Percentiles rank a stretch among this genome's conserved stretches.
Conservation (phyloP, 1,140 invertebrate genomes). For the Drosophila guanche region DNA sequence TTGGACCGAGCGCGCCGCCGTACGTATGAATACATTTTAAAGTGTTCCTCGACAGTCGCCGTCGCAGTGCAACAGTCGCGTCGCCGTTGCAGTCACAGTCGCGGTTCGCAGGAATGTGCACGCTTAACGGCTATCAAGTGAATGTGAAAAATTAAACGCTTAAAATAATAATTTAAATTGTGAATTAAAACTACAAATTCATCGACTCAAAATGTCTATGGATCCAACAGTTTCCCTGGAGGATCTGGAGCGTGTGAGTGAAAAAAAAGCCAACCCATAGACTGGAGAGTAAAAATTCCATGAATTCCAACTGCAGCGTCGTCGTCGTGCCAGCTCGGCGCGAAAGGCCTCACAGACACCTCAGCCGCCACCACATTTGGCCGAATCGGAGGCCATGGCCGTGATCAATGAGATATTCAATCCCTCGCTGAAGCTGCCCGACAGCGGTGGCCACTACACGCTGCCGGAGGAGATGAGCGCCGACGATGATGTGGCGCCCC, state of each 20-base stretch:
- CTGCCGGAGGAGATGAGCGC: slow-evolving; percentile 85
- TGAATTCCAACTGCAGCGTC: slow-evolving; percentile 47
- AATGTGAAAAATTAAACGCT: too few relatives aligned
- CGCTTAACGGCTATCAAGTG: too few relatives aligned
- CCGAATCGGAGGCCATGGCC: slow-evolving; percentile 80
- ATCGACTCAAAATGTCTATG: slow-evolving; percentile 65
- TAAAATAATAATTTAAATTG: not conserved
- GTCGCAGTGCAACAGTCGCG: slow-evolving; percentile 20
- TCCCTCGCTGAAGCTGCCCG: slow-evolving; percentile 74
- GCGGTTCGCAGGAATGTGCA: slow-evolving; percentile 6
- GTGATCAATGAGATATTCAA: slow-evolving; percentile 84
- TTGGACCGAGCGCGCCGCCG: slow-evolving; percentile 64
- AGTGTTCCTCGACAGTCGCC: slow-evolving; percentile 12
- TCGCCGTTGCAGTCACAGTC: not conserved
- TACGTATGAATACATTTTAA: slow-evolving; percentile 53
- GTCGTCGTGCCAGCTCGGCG: slow-evolving; percentile 63
- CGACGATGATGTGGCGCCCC: slow-evolving; percentile 83
- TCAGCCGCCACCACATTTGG: slow-evolving; percentile 43
- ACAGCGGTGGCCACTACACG: slow-evolving; percentile 83
- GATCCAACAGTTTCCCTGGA: slow-evolving; percentile 74
- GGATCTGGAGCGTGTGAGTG: slow-evolving; percentile 77
- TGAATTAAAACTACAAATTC: not conserved
- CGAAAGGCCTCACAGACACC: slow-evolving; percentile 64
- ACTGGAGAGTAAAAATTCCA: not conserved
- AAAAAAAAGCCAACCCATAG: not conserved